A percentile compares a stretch with the other conserved stretches of the same genome.
phyloP scores from a whole-genome alignment of 2,113 vertebrate genomes.

The Protobothrops mucrosquamatus region DNA sequence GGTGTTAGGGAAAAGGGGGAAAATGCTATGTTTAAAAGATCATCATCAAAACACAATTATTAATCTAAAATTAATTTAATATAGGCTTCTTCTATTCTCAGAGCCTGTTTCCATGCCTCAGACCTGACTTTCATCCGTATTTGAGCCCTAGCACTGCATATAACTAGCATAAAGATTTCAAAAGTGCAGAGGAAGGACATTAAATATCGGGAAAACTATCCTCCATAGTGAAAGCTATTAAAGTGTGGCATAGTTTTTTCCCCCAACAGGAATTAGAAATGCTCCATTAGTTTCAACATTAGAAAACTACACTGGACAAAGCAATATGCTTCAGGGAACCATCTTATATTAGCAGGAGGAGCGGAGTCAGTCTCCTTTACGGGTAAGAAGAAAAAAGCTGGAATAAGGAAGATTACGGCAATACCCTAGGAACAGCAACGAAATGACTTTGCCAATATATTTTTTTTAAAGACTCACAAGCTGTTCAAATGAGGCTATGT shows the following conservation, averaged over 20 bases:
- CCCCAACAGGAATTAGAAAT: constrained; percentile 28
- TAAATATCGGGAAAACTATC: constrained; percentile 25
- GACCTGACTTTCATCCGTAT: neutral
- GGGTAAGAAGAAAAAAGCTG: neutral
- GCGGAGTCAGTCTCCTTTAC: constrained; percentile 21
- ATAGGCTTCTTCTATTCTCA: neutral
- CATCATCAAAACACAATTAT: neutral
- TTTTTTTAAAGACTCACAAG: neutral
- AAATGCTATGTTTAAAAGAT: neutral
- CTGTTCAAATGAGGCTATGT: neutral
- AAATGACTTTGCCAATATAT: neutral
- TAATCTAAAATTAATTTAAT: neutral
- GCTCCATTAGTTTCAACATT: constrained; percentile 37
- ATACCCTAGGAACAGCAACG: neutral
- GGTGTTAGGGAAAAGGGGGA: neutral
- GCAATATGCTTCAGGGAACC: constrained; percentile 24
- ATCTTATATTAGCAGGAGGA: constrained; percentile 18
- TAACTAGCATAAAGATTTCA: constrained; percentile 26
- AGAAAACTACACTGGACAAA: constrained; percentile 41
- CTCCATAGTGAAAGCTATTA: constrained; percentile 8
- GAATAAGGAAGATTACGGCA: neutral
- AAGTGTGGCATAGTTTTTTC: neutral
- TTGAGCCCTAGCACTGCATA: neutral
- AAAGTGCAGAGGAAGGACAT: constrained; percentile 1
- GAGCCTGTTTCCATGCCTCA: neutral